Conservation (phyloP, 1,140 invertebrate genomes). For the Scaptomyza hsui region DNA sequence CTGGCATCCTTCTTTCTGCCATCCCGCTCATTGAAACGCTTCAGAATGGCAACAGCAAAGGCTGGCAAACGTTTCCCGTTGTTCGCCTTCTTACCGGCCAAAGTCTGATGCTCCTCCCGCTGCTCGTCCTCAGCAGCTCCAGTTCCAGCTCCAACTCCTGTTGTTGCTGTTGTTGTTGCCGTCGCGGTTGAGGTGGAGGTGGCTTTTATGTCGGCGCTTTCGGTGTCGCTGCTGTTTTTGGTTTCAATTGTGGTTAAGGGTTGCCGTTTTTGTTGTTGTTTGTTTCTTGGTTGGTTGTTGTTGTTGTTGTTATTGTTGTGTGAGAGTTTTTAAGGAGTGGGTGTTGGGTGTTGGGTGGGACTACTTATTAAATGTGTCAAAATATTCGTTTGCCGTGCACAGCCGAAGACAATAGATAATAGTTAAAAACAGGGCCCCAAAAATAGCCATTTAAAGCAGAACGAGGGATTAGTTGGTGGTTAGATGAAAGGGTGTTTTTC, state of each 20-base stretch:
- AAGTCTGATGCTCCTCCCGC: constrained; percentile 5
- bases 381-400: constrained; percentile 59
- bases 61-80: constrained; percentile 55
- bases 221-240: constrained; percentile 85
- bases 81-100: constrained; percentile 59
- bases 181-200: constrained; percentile 70
- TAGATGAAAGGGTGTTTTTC: constrained; percentile 28
- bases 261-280: constrained; percentile 7
- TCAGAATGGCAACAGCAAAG: constrained; percentile 76
- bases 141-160: constrained; percentile 32
- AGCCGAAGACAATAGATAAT: constrained; percentile 36
- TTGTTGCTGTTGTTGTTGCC: constrained; percentile 55
- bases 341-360: background rate
- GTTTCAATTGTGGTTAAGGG: constrained; percentile 58
- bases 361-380: constrained; percentile 71
- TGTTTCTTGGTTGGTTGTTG: constrained; percentile 27
- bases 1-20: constrained; percentile 42
- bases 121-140: constrained; percentile 22
- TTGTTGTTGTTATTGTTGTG: constrained; percentile 29
- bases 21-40: constrained; percentile 75
- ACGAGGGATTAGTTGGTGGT: constrained; percentile 41
- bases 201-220: constrained; percentile 85
- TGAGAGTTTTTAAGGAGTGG: constrained; percentile 4
- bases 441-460: constrained; percentile 36
- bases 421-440: constrained; percentile 7